Percentiles rank a stretch among this genome's conserved stretches.
These are phyloP conservation scores for Pentalonia nigronervosa DNA, from an alignment of 1,140 invertebrate genomes.

Conservation along the genomic window DNA sequence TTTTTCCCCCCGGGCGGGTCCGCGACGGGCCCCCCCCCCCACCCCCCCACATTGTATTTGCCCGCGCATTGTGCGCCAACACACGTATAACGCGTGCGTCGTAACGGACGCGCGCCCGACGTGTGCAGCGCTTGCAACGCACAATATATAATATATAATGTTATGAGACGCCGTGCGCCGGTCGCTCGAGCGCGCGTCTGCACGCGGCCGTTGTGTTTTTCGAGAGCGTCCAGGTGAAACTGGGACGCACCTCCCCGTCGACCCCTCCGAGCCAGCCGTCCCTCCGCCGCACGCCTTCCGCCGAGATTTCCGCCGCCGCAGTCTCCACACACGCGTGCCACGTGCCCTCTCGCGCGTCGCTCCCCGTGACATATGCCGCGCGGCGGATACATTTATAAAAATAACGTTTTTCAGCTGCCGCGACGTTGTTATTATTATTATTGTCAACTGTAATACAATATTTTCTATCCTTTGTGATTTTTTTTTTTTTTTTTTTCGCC, in stretches of 20 bases:
- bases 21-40: too few species aligned
- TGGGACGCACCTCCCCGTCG: background rate
- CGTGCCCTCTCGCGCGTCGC: constrained; percentile 7
- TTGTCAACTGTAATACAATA: constrained; percentile 58
- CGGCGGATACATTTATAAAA: constrained; percentile 41
- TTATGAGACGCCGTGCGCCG: too few species aligned
- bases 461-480: constrained; percentile 51
- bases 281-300: background rate
- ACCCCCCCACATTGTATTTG: too few species aligned
- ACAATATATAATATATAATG: too few species aligned
- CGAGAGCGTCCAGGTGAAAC: constrained; percentile 51
- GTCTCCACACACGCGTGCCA: constrained; percentile 1
- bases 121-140: background rate
- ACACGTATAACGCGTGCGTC: too few species aligned
- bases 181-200: background rate
- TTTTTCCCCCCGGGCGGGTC: too few species aligned
- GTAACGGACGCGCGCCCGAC: background rate
- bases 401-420: constrained; percentile 57
- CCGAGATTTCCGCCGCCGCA: constrained; percentile 27
- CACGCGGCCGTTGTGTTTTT: constrained; percentile 12
- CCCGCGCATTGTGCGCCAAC: background rate
- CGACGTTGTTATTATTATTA: constrained; percentile 30
- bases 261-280: background rate
- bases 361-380: constrained; percentile 44
- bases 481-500: background rate